Conservation (phyloP, 2,797 vertebrate species). For the Alauda arvensis region DNA sequence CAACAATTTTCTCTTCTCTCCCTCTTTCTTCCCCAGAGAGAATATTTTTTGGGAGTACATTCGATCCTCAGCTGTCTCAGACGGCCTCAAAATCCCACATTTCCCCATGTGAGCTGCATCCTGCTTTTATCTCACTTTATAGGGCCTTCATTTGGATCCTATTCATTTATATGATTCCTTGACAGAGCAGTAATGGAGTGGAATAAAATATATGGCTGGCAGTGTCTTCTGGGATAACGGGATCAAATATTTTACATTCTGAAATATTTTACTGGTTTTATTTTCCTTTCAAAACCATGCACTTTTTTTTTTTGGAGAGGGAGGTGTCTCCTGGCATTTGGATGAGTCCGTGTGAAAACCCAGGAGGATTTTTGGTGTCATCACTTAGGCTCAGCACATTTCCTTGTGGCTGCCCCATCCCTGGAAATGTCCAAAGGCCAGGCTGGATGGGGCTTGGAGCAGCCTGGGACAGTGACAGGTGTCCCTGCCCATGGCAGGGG, state of each 20-base stretch:
- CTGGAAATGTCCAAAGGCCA: background rate
- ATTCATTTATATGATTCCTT: slow-evolving; percentile 1
- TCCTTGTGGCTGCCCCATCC: background rate
- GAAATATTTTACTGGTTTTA: background rate
- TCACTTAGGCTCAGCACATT: background rate
- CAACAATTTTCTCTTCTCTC: background rate
- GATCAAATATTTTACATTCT: background rate
- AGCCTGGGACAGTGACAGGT: background rate
- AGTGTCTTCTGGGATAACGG: background rate
- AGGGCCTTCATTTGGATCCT: slow-evolving; percentile 2
- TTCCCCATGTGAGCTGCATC: background rate
- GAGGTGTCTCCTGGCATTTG: background rate
- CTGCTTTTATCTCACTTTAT: background rate
- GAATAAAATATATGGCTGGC: background rate
- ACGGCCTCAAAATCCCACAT: background rate
- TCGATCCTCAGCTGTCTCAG: slow-evolving; percentile 14
- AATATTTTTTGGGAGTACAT: background rate
- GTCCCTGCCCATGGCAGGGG: background rate
- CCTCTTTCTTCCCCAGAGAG: background rate
- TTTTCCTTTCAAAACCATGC: background rate
- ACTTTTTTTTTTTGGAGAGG: background rate
- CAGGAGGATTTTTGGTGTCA: background rate
- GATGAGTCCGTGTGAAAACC: background rate
- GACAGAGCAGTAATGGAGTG: background rate
- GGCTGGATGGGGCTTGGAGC: background rate